phyloP scores from a whole-genome alignment of 2,888 invertebrate genomes.

The Acrobasis repandana region DNA sequence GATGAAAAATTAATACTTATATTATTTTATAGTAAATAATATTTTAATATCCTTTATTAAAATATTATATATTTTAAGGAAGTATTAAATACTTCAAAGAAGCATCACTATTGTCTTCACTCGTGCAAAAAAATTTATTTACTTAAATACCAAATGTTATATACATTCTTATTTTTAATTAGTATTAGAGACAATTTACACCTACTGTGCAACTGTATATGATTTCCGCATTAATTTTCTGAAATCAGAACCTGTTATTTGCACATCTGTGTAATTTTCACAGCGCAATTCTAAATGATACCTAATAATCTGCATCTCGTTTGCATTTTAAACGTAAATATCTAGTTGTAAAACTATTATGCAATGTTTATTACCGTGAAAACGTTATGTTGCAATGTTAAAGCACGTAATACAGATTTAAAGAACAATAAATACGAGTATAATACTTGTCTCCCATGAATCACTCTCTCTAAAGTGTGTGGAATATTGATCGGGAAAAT shows the following conservation, averaged over 20 bases:
- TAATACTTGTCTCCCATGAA: slow-evolving; percentile 2
- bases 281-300: slow-evolving; percentile 1
- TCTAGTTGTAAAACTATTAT: slow-evolving; percentile 8
- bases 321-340: slow-evolving; percentile 8
- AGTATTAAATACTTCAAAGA: too few species aligned
- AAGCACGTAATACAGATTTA: slow-evolving; percentile 20
- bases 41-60: too few species aligned
- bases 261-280: background rate
- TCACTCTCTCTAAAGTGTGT: slow-evolving; percentile 26
- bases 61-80: too few species aligned
- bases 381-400: slow-evolving; percentile 17
- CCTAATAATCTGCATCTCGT: slow-evolving; percentile 5
- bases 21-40: too few species aligned
- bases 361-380: slow-evolving; percentile 8
- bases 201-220: too few species aligned
- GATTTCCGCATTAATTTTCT: background rate
- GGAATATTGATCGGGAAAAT: background rate
- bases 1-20: too few species aligned
- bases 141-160: too few species aligned
- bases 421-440: slow-evolving; percentile 20
- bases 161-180: too few species aligned
- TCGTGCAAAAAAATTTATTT: too few species aligned
- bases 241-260: background rate
- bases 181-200: too few species aligned
- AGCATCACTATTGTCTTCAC: too few species aligned